A percentile compares a stretch with the other conserved stretches of the same genome.
Conservation (phyloP, 1,140 invertebrate species). For the Drosophila ambigua region DNA sequence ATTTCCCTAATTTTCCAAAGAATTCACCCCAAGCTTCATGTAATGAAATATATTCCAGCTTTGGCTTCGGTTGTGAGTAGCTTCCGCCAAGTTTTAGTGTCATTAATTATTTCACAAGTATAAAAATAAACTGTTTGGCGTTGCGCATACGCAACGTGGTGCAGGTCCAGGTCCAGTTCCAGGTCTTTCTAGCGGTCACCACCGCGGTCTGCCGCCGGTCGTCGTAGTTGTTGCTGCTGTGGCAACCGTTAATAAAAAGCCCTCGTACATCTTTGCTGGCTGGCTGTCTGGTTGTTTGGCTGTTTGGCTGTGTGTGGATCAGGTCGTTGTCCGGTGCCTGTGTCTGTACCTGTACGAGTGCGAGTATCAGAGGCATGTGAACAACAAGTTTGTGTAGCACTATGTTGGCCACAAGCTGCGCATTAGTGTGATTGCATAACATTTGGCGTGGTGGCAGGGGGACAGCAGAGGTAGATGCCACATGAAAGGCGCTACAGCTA, state of each 20-base stretch:
- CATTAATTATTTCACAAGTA: conserved; percentile 44
- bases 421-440: conserved; percentile 82
- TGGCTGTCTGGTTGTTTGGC: conserved; percentile 5
- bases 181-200: conserved; percentile 40
- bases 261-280: conserved; percentile 27
- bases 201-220: conserved; percentile 23
- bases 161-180: neutral
- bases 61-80: conserved; percentile 16
- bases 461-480: neutral
- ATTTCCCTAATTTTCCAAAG: too few species aligned
- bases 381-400: conserved; percentile 6
- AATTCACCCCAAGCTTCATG: neutral
- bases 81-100: conserved; percentile 13
- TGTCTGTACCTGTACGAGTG: conserved; percentile 11
- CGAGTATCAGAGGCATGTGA: conserved; percentile 7
- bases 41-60: conserved; percentile 20
- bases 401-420: conserved; percentile 66
- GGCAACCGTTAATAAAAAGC: conserved; percentile 72
- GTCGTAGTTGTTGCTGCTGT: conserved; percentile 36
- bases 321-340: conserved; percentile 34
- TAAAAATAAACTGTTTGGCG: conserved; percentile 37
- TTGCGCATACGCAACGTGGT: conserved; percentile 53
- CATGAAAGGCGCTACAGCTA: conserved; percentile 22
- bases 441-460: conserved; percentile 20
- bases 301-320: conserved; percentile 31